A percentile compares a stretch with the other conserved stretches of the same genome.
phyloP scores from a whole-genome alignment of 2,888 invertebrate species.

The Caenorhabditis becei region DNA sequence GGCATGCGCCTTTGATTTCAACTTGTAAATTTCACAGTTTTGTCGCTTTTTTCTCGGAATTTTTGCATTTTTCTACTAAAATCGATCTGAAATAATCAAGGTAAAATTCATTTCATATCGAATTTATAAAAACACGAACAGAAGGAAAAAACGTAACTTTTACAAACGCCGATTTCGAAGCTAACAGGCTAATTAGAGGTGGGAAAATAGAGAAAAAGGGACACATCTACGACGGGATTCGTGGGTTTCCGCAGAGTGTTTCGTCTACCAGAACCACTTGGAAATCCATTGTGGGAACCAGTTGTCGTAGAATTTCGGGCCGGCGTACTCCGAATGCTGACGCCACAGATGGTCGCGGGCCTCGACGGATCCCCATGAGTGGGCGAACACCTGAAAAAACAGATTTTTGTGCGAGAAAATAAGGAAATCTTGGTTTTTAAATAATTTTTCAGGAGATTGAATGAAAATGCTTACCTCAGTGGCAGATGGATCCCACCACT shows the following conservation, averaged over 20 bases:
- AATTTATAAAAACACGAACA: constrained; percentile 27
- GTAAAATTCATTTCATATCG: constrained; percentile 37
- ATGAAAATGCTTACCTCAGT: constrained; percentile 60
- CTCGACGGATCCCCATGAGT: constrained; percentile 65
- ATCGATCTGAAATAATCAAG: neutral
- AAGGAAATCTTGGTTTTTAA: too few relatives aligned
- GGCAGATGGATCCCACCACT: constrained; percentile 80
- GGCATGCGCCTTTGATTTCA: constrained; percentile 31
- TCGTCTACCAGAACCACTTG: constrained; percentile 74
- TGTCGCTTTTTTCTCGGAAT: neutral
- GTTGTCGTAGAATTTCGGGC: constrained; percentile 80
- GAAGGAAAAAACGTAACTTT: constrained; percentile 32
- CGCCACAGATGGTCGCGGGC: constrained; percentile 72
- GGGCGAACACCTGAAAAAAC: constrained; percentile 76
- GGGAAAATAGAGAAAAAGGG: constrained; percentile 12
- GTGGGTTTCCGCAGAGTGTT: neutral
- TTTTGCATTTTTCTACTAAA: neutral
- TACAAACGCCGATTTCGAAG: constrained; percentile 37
- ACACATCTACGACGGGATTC: constrained; percentile 23
- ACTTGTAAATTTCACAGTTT: too few relatives aligned
- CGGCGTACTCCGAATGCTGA: constrained; percentile 78
- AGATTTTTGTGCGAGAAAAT: too few relatives aligned
- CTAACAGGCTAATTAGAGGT: constrained; percentile 37
- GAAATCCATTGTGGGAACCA: constrained; percentile 75
- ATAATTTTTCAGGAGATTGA: too few relatives aligned